phyloP scores from a whole-genome alignment of 2,113 vertebrate species.

The Scomber japonicus region DNA sequence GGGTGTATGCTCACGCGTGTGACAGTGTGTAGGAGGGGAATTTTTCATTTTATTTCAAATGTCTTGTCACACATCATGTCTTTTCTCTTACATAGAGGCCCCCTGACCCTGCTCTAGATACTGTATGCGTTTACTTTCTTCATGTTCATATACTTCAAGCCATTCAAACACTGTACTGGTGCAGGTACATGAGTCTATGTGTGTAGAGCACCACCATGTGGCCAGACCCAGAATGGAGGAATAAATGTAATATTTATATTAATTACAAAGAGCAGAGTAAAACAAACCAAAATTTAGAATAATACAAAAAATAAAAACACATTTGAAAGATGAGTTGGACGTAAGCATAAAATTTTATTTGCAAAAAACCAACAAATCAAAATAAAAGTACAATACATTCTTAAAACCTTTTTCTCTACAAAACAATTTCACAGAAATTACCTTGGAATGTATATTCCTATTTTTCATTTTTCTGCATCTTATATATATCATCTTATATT shows the following conservation, averaged over 20 bases:
- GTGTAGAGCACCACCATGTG: constrained; percentile 62
- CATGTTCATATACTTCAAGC: background rate
- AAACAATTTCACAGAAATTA: constrained; percentile 92
- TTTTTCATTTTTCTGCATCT: constrained; percentile 66
- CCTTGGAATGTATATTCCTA: constrained; percentile 86
- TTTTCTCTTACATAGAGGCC: background rate
- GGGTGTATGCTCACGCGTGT: background rate
- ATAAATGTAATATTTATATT: background rate
- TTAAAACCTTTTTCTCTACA: constrained; percentile 86
- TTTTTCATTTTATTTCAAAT: background rate
- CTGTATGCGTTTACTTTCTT: background rate
- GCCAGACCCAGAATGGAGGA: constrained; percentile 13
- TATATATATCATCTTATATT: constrained; percentile 69
- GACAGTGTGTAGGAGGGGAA: background rate
- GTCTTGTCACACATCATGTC: too few relatives aligned
- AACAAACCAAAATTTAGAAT: background rate
- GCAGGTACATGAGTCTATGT: background rate
- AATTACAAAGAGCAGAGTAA: background rate
- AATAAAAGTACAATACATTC: constrained; percentile 88
- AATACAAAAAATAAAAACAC: background rate
- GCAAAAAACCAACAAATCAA: constrained; percentile 79
- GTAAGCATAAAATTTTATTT: constrained; percentile 87
- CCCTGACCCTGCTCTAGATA: background rate
- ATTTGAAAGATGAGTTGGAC: constrained; percentile 38
- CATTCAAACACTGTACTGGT: too few relatives aligned